These are phyloP conservation scores for Daboia siamensis DNA, from an alignment of 2,113 vertebrate species.

Conservation along the genomic window DNA sequence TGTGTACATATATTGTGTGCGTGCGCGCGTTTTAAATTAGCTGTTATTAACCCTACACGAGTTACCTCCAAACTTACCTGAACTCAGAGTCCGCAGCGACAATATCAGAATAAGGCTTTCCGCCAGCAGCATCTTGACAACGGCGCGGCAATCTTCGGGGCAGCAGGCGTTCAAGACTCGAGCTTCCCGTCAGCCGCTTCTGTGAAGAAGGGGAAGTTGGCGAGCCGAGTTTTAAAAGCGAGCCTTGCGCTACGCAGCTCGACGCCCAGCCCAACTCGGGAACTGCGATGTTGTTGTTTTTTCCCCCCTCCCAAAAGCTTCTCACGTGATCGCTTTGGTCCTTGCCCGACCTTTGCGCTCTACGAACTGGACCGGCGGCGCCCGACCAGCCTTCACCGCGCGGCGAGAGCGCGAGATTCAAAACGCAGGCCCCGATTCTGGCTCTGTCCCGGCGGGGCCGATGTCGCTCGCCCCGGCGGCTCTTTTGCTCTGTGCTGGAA, in stretches of 20 bases:
- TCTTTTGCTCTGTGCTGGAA: neutral
- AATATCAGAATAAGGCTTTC: accelerated
- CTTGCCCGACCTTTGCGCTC: neutral
- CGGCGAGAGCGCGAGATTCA: neutral
- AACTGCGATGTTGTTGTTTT: neutral
- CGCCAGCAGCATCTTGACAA: neutral
- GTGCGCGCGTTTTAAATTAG: neutral
- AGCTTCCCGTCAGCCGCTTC: neutral
- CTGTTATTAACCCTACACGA: neutral
- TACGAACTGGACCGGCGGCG: neutral
- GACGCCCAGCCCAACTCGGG: neutral
- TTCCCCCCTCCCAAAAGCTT: neutral
- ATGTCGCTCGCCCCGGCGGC: neutral
- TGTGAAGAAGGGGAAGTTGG: neutral
- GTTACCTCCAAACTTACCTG: slow-evolving; percentile 15
- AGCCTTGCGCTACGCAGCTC: neutral
- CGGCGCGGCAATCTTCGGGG: neutral
- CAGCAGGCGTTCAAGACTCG: neutral
- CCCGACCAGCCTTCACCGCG: neutral
- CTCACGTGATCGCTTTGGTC: neutral
- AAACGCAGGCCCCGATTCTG: neutral
- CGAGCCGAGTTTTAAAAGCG: too few species aligned
- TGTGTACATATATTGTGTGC: too few species aligned
- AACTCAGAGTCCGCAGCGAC: neutral
- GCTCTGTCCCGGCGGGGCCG: neutral